These are phyloP conservation scores for Drosophila pruinosa DNA, from an alignment of 1,140 invertebrate genomes.

Conservation along the genomic window DNA sequence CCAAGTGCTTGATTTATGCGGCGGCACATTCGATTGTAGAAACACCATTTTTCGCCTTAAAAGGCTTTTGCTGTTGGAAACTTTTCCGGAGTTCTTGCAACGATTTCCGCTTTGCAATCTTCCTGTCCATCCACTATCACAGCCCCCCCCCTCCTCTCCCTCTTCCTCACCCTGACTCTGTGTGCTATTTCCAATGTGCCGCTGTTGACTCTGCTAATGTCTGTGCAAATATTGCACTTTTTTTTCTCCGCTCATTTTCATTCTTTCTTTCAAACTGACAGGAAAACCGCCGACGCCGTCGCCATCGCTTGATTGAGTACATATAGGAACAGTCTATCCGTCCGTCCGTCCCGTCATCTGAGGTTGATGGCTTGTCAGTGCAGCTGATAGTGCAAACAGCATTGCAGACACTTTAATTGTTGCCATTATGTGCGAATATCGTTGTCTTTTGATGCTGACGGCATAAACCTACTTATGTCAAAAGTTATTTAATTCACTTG, in stretches of 20 bases:
- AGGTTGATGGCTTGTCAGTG: conserved; percentile 37
- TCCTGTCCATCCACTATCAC: not conserved
- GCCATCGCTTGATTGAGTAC: conserved; percentile 24
- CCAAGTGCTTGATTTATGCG: conserved; percentile 63
- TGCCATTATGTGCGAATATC: conserved; percentile 34
- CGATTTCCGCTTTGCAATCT: conserved; percentile 56
- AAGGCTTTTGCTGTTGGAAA: conserved; percentile 61
- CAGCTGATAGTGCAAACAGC: conserved; percentile 23
- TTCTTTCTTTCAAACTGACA: conserved; percentile 5
- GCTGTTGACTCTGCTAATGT: conserved; percentile 73
- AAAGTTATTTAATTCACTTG: not conserved
- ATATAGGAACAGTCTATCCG: not conserved
- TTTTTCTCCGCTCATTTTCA: conserved; percentile 14
- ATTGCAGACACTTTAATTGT: conserved; percentile 34
- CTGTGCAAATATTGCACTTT: conserved; percentile 69
- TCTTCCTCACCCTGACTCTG: not conserved
- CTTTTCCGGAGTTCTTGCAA: conserved; percentile 58
- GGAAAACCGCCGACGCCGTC: conserved; percentile 15
- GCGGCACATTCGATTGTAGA: conserved; percentile 49
- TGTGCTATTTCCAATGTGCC: conserved; percentile 31
- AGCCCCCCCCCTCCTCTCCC: not conserved
- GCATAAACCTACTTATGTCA: not conserved
- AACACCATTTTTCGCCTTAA: conserved; percentile 52
- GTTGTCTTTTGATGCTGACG: not conserved
- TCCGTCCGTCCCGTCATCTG: not conserved